A percentile compares a stretch with the other conserved stretches of the same genome.
Conservation (phyloP, 2,888 invertebrate species). For the Steinernema scapterisci region DNA sequence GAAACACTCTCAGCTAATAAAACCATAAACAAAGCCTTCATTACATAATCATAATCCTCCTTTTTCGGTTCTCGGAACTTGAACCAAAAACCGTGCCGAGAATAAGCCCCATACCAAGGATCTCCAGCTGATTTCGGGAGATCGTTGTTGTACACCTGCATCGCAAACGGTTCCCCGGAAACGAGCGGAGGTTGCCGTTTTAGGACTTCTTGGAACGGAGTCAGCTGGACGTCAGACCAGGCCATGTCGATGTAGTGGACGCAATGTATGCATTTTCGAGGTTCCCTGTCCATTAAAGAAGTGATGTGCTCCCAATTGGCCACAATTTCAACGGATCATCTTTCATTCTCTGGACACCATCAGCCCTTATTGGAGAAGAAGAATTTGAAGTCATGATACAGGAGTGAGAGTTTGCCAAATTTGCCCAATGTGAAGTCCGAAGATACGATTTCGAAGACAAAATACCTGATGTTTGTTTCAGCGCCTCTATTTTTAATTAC, state of each 20-base stretch:
- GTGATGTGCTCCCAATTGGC: not conserved
- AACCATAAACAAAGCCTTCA: not conserved
- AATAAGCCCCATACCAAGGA: constrained; percentile 46
- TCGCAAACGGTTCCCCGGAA: constrained; percentile 37
- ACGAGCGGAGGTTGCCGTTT: constrained; percentile 37
- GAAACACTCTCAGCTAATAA: not conserved
- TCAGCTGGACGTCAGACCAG: constrained; percentile 4
- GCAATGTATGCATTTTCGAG: no score
- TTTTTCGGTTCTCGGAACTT: constrained; percentile 36
- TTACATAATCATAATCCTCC: constrained; percentile 42
- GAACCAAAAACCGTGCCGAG: constrained; percentile 46
- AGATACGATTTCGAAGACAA: no score
- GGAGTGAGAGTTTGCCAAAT: no score
- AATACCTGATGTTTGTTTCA: no score
- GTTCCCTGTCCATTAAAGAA: no score
- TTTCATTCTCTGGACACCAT: not conserved
- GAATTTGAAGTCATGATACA: no score
- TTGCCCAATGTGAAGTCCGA: no score
- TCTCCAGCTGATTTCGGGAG: constrained; percentile 39
- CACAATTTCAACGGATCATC: not conserved
- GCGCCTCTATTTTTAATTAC: no score
- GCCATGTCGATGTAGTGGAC: not conserved
- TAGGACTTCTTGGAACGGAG: constrained; percentile 34
- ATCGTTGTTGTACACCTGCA: constrained; percentile 36
- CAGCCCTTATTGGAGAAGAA: no score